Conservation (phyloP, 2,797 vertebrate species). For the Myotis myotis region DNA sequence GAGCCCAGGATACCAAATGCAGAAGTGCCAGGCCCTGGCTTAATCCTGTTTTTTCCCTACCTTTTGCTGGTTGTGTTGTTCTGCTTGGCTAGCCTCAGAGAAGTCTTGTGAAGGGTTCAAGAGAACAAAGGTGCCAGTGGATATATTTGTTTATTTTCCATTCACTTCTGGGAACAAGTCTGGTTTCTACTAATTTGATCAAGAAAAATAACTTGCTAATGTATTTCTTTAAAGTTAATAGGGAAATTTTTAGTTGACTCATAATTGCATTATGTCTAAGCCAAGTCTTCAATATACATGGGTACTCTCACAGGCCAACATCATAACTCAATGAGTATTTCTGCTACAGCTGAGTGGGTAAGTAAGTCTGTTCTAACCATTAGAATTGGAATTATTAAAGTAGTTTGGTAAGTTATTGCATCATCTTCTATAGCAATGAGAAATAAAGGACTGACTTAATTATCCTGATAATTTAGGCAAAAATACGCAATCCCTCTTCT, state of each 20-base stretch:
- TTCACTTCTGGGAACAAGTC: conserved; percentile 49
- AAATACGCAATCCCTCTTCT: conserved; percentile 61
- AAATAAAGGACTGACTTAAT: conserved; percentile 56
- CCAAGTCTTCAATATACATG: neutral
- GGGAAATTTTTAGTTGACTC: conserved; percentile 22
- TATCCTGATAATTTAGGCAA: conserved; percentile 59
- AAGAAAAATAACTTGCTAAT: conserved; percentile 53
- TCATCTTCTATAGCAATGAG: conserved; percentile 39
- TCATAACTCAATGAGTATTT: neutral
- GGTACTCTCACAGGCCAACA: neutral
- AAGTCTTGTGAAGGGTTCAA: neutral
- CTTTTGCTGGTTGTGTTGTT: neutral
- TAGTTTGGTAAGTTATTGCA: conserved; percentile 29
- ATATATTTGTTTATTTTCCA: conserved; percentile 51
- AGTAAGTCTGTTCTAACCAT: neutral
- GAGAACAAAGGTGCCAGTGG: neutral
- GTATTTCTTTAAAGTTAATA: conserved; percentile 51
- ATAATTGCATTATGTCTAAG: conserved; percentile 49
- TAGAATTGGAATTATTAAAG: conserved; percentile 40
- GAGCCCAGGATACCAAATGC: neutral
- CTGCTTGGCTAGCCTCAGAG: neutral
- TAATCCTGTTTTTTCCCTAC: neutral
- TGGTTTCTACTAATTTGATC: conserved; percentile 64
- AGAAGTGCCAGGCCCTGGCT: neutral
- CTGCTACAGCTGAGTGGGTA: neutral